Base-by-base conservation (phyloP, 2,113 vertebrate species). In the Cygnus atratus region DNA sequence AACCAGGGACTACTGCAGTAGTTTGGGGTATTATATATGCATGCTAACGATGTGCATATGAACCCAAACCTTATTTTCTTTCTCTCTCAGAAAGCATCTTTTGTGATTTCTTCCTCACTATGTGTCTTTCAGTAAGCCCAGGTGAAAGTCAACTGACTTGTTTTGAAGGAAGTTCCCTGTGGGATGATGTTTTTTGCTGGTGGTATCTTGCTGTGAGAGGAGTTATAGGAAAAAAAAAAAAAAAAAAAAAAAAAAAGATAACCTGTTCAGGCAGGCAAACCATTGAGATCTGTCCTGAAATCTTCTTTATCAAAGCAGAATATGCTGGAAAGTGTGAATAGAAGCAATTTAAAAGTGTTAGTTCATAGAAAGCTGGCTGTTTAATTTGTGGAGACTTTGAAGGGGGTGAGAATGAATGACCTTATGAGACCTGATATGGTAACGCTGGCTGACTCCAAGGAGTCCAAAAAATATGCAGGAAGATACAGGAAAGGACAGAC, bases 321-420 rank as follows among this genome's bases (percentile, higher is more conserved):
- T 61, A 86, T 82, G 20, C 16, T 84, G 65, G 39, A 31, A 87
- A 92, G 85, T 95, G 84, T 88, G 91, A 95, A 84, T 3, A 84
- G 48, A 96, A 95, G 70, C 73, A 95, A 97, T 96, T 92, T 88
- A 12, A 62, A 97, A 82, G 94, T 92, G 90, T 86, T 91, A 72
- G 73, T 63, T 86, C 95, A 81, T 46, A 78, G 83, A 92, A 89
- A 75, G n/a, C 12, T 88, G 66, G 21, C 39, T 83, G 41, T 65
- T 96, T 88, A 86, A 88, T 91, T 92, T 77, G 72, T 59, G 39
- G 22, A 89, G 84, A 14, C 68, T 94, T 89, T 75, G 90, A 77
- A 93, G 76, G 29, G 1, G 3, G 4, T 75, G 71, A 78, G 43
- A 90, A 91, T 71, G 37, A 93, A 74, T 20, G 29, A 22, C 13